A percentile compares a stretch with the other conserved stretches of the same genome.
These are phyloP conservation scores for Poeciliopsis occidentalis DNA, from an alignment of 2,113 vertebrate species.

Conservation along the genomic window DNA sequence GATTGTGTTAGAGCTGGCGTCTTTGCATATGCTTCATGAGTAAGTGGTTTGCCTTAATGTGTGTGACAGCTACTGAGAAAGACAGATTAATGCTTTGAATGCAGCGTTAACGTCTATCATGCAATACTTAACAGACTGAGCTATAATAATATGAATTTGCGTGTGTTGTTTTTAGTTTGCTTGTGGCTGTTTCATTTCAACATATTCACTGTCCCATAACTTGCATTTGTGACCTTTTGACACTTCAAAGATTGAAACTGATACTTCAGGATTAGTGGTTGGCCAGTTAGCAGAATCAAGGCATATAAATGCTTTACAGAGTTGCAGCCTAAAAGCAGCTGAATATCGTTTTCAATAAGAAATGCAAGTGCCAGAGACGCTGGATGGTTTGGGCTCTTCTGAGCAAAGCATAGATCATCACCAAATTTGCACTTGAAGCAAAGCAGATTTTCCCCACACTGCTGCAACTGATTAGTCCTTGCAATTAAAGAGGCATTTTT, in stretches of 20 bases:
- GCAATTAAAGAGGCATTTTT: neutral
- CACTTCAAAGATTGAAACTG: conserved; percentile 5
- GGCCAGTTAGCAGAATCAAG: neutral
- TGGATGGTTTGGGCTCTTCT: neutral
- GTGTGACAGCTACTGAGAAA: conserved; percentile 45
- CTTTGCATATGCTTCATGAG: conserved; percentile 45
- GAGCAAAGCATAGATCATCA: neutral
- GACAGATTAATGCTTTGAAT: conserved; percentile 48
- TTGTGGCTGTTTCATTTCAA: neutral
- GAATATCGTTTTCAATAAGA: neutral
- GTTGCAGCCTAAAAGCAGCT: neutral
- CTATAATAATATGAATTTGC: neutral
- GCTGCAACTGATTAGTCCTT: neutral
- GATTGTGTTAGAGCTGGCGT: conserved; percentile 27
- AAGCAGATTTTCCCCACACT: neutral
- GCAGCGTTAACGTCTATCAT: conserved; percentile 25
- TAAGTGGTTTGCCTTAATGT: conserved; percentile 37
- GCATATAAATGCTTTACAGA: neutral
- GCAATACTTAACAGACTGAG: neutral
- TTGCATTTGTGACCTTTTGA: neutral
- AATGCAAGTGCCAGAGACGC: neutral
- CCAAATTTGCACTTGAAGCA: neutral
- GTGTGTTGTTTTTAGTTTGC: neutral
- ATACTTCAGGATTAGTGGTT: neutral
- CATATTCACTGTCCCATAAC: neutral